A percentile compares a stretch with the other conserved stretches of the same genome.
phyloP scores from a whole-genome alignment of 2,113 vertebrate genomes.

The Trachemys scripta region DNA sequence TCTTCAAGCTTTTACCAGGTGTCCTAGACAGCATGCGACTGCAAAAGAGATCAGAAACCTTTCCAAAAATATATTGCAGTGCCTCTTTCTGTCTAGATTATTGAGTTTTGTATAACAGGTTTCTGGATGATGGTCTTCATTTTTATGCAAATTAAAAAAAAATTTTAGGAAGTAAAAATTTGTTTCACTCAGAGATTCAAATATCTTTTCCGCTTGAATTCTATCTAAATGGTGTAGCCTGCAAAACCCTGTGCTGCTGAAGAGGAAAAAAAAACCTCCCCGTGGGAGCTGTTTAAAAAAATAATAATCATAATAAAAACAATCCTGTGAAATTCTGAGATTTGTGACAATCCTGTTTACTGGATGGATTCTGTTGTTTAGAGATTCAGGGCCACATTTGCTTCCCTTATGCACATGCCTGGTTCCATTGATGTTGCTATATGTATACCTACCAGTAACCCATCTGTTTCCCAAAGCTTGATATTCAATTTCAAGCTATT shows the following conservation, averaged over 20 bases:
- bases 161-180: background rate
- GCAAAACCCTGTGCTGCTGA: background rate
- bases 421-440: background rate
- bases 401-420: background rate
- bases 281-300: background rate
- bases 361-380: background rate
- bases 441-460: background rate
- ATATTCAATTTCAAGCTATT: background rate
- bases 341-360: background rate
- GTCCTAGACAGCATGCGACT: slow-evolving; percentile 50
- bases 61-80: slow-evolving; percentile 34
- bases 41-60: slow-evolving; percentile 44
- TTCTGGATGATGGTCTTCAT: background rate
- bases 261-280: background rate
- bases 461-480: background rate
- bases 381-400: background rate
- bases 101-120: background rate
- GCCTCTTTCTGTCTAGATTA: slow-evolving; percentile 43
- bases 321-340: background rate
- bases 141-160: background rate
- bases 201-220: background rate
- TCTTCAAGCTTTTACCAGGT: slow-evolving; percentile 70
- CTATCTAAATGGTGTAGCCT: background rate
- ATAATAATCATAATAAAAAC: background rate
- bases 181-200: background rate